phyloP scores from a whole-genome alignment of 2,888 invertebrate genomes.

The Cremastinae sp. region DNA sequence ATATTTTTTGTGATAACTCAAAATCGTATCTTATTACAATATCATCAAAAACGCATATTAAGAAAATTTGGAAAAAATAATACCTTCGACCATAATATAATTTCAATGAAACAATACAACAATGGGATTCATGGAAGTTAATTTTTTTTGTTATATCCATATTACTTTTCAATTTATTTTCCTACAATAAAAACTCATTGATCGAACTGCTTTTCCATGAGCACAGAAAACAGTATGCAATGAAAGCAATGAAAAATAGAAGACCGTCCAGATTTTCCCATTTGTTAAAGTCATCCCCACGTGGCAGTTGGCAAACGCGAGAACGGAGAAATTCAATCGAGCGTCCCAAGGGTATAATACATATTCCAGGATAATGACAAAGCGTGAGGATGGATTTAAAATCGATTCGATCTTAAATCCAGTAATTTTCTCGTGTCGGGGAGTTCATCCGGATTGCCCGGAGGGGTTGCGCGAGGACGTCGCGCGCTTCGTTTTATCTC shows the following conservation, averaged over 20 bases:
- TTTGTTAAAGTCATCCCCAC: background rate
- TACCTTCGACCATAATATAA: too few relatives aligned
- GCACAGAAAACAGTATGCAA: too few relatives aligned
- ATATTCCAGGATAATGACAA: constrained; percentile 19
- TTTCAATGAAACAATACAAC: too few relatives aligned
- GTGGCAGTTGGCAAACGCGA: background rate
- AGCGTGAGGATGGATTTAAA: constrained; percentile 37
- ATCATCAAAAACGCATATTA: too few relatives aligned
- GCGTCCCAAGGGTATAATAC: constrained; percentile 3
- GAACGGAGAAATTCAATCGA: constrained; percentile 21
- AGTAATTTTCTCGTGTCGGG: constrained; percentile 23
- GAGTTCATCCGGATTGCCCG: constrained; percentile 13
- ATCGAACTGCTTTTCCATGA: too few relatives aligned
- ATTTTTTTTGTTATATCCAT: too few relatives aligned
- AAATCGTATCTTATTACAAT: too few relatives aligned
- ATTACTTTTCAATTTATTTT: too few relatives aligned
- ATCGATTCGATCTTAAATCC: constrained; percentile 53
- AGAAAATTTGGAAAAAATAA: too few relatives aligned
- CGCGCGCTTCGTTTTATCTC: background rate
- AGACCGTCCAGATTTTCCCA: background rate
- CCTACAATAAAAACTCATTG: too few relatives aligned
- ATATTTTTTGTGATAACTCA: too few relatives aligned
- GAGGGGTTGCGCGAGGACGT: background rate
- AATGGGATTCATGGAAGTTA: too few relatives aligned
- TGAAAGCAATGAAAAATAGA: background rate